These are phyloP conservation scores for Lasioglossum leucozonium DNA, from an alignment of 2,888 invertebrate genomes.

Conservation along the genomic window DNA sequence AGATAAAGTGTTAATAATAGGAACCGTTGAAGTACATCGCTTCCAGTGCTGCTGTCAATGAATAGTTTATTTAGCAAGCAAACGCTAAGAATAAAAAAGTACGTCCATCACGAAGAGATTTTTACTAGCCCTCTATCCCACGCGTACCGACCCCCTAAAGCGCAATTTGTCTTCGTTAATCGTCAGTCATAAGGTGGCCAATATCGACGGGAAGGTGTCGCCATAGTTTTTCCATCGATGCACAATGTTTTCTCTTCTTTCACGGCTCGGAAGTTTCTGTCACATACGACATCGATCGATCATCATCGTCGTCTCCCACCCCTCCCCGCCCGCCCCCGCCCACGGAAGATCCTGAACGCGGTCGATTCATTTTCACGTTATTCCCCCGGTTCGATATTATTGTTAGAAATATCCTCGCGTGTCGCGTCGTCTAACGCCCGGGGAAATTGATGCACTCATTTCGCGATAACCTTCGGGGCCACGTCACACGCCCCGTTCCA, in stretches of 20 bases:
- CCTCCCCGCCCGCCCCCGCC: not conserved
- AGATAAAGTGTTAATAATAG: not conserved
- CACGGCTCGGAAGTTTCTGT: not conserved
- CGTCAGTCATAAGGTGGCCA: not conserved
- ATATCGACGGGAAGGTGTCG: not conserved
- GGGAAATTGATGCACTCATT: conserved; percentile 48
- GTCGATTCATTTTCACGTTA: conserved; percentile 47
- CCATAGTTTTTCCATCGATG: not conserved
- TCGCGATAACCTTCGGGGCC: conserved; percentile 60
- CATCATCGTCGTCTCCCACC: not conserved
- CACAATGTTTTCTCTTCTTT: not conserved
- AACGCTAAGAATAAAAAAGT: not conserved
- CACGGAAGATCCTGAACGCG: not conserved
- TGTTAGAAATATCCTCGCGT: conserved; percentile 49
- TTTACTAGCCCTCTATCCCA: not conserved
- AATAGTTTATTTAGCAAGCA: not conserved
- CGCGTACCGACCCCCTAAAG: not conserved
- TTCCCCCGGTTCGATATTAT: conserved; percentile 58
- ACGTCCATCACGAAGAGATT: not conserved
- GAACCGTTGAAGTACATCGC: not conserved
- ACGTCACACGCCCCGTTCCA: conserved; percentile 7
- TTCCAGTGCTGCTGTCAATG: not conserved
- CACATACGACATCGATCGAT: not conserved
- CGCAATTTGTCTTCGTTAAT: not conserved
- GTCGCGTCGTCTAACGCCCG: conserved; percentile 42